Conservation (phyloP, 2,113 vertebrate genomes). For the Cochlearius cochlearius region DNA sequence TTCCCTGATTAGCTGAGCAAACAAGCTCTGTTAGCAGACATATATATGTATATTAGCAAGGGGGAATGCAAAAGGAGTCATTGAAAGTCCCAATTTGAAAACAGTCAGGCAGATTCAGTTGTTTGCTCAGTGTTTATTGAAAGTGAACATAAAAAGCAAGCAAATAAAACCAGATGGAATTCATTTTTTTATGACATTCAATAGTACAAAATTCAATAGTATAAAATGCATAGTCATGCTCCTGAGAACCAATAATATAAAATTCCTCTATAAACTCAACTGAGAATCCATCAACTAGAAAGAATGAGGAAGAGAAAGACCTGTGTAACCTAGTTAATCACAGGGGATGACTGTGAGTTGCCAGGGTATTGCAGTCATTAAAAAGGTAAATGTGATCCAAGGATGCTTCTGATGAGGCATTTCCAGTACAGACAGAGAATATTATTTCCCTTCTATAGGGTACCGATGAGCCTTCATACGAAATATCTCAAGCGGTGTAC, state of each 20-base stretch:
- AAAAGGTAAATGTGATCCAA: neutral
- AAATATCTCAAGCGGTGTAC: neutral
- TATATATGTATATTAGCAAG: neutral
- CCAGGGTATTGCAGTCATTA: neutral
- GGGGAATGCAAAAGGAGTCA: neutral
- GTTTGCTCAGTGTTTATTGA: constrained; percentile 12
- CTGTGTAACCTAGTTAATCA: neutral
- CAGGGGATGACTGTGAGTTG: neutral
- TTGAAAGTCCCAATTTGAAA: neutral
- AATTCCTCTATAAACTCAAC: neutral
- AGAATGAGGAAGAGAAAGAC: neutral
- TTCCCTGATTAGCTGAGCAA: neutral
- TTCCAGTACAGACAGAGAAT: neutral
- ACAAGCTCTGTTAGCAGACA: neutral
- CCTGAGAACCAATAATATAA: neutral
- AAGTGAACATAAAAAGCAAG: neutral
- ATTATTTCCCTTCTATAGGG: neutral
- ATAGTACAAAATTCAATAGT: neutral
- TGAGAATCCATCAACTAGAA: neutral
- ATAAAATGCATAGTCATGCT: neutral
- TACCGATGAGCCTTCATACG: neutral
- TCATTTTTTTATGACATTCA: neutral
- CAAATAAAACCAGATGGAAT: neutral
- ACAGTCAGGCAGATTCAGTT: neutral
- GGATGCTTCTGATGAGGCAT: neutral